These are phyloP conservation scores for Argya squamiceps DNA, from an alignment of 2,797 vertebrate genomes.

Conservation along the genomic window DNA sequence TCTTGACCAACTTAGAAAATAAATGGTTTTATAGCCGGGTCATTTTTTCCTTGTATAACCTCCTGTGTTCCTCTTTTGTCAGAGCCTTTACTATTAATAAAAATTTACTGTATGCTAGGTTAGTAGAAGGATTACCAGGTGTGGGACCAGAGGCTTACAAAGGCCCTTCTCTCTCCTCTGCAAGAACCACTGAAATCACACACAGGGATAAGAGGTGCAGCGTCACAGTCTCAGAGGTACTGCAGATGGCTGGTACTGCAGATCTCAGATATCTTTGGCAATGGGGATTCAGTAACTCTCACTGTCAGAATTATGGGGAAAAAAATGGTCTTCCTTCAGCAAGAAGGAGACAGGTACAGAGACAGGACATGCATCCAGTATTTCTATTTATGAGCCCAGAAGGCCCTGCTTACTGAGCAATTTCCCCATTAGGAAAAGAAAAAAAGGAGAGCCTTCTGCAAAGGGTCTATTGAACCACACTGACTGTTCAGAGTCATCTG, in stretches of 20 bases:
- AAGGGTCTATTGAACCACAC: not conserved
- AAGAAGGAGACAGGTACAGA: not conserved
- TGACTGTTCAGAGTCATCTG: not conserved
- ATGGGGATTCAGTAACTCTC: not conserved
- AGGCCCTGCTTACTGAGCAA: not conserved
- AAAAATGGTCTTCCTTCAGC: not conserved
- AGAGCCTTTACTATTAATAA: not conserved
- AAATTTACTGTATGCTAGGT: not conserved
- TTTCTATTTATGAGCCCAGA: not conserved
- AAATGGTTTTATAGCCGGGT: not conserved
- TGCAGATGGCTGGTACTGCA: not conserved
- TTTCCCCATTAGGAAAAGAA: not conserved
- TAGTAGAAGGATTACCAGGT: not conserved
- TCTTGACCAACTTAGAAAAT: not conserved
- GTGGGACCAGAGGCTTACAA: not conserved
- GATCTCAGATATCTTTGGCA: not conserved
- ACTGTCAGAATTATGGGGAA: not conserved
- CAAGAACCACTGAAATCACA: not conserved
- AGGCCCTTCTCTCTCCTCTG: not conserved
- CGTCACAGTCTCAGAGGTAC: not conserved
- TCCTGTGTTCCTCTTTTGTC: not conserved
- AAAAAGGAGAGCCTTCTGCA: not conserved
- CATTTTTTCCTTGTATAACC: not conserved
- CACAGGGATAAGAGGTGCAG: accelerated
- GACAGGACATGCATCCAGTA: not conserved